Conservation (phyloP, 2,113 vertebrate species). For the Fulica atra region DNA sequence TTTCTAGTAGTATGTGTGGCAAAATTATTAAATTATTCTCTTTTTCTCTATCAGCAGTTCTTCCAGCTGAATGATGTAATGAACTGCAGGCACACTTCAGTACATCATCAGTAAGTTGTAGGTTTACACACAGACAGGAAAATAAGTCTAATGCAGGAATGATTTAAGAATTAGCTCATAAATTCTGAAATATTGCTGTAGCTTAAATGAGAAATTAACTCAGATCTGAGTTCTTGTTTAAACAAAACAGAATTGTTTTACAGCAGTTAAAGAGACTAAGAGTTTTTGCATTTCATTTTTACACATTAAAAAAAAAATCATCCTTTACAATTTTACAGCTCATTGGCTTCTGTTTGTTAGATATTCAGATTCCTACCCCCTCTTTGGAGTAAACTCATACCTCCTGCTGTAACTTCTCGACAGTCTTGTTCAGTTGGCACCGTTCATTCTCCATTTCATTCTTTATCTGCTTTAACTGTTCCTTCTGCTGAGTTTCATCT, state of each 20-base stretch:
- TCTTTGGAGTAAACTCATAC: conserved; percentile 61
- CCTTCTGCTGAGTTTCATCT: conserved; percentile 87
- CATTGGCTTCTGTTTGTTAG: background rate
- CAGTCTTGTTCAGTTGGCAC: conserved; percentile 83
- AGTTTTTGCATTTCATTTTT: background rate
- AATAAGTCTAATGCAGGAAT: background rate
- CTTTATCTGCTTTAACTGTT: conserved; percentile 88
- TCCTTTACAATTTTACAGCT: background rate
- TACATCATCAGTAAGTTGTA: background rate
- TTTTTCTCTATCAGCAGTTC: background rate
- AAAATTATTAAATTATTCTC: background rate
- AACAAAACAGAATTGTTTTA: background rate
- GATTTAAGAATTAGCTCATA: background rate
- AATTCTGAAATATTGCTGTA: background rate
- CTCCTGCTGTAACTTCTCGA: conserved; percentile 93
- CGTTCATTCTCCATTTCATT: conserved; percentile 88
- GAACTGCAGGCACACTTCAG: background rate
- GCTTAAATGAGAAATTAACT: background rate
- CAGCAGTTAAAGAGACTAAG: background rate
- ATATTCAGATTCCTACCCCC: background rate
- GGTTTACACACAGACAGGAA: background rate
- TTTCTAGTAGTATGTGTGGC: background rate
- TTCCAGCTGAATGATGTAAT: background rate
- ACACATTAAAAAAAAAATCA: background rate
- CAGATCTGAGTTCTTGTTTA: background rate